Evolutionary conservation across 2,888 invertebrate species (phyloP), one percentile per base, ranked within the genome.

Genomic region (Lithophane ornitopus): DNA sequence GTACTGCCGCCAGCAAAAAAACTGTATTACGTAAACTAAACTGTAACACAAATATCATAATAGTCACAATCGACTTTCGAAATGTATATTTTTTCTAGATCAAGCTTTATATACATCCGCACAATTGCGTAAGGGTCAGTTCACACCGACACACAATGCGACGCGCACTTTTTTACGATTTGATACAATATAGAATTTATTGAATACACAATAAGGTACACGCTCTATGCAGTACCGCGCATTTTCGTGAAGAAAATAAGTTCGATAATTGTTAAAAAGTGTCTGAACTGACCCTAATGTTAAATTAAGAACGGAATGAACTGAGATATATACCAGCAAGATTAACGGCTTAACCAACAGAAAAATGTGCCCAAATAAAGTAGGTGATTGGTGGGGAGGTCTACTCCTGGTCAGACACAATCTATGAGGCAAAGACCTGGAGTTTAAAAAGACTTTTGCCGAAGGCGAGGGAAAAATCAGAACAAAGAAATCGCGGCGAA

Each of bases 281-380:
- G n/a, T n/a, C n/a, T n/a, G n/a, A n/a, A n/a, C n/a, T n/a, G n/a
- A n/a, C n/a, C 4, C 26, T 56, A 70, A 74, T 62, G 63, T 61
- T 80, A 68, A 68, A 80, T 82, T 73, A 80, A 70, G 54, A 69
- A 65, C 8, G 67, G 49, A 73, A 80, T 76, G 58, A 59, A 61
- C 71, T 44, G 58, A 72, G 63, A 80, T 65, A 52, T 65, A 74
- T 26, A 76, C 49, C 72, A 49, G 69, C 70, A 73, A 84, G 83
- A 89, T 90, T 87, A 87, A 78, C 81, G 78, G 89, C 86, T 87
- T 85, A 86, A 73, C 85, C 71, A 81, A 84, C 76, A 84, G 59
- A 88, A 90, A 88, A 89, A 87, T 84, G 81, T 79, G 76, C 84
- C 71, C 59, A 72, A 86, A 89, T 87, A 82, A 87, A 88, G 63